Base-by-base conservation (phyloP, 2,888 invertebrate species). In the Parasteatoda lunata region DNA sequence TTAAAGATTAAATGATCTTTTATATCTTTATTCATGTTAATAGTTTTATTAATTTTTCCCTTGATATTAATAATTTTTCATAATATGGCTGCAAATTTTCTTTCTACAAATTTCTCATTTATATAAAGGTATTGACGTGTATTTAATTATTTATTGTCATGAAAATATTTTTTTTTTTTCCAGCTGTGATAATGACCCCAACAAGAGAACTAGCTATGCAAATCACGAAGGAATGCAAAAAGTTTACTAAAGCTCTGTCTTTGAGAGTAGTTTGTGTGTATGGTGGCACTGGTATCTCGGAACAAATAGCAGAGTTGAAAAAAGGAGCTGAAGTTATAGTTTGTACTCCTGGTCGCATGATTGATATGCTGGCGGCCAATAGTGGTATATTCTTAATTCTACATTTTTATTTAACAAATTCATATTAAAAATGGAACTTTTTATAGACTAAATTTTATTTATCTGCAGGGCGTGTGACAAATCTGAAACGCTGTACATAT, bases 331-430 rank as follows among this genome's bases (percentile, higher is more conserved):
- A 99, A 92, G 97, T 99, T 90, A 97, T 99, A 90, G 99, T 99
- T 0, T 99, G 99, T 91, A 99, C 99, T 0, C 99, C 99, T 0
- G 99, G 99, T 0, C 94, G 99, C 73, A 99, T 99, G 99, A 99
- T 99, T 89, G 99, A 99, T 92, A 99, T 99, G 98, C 92, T 99
- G 90, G 98, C 99, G 0, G 99, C 99, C 0, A 99, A 99, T 92
- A 97, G 96, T 71, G 99, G 98, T 89, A 88, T 82, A 90, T 88
- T 49, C 64, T 59, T 72, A 11, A 59, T 54, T 30, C 30, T 1
- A 1, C 2, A 30, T 30, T 1, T 30, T 72, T 65, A 54, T 64
- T 59, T 64, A 13, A 73, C 45, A 76, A 9, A 48, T 54, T 54
- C 64, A 13, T 5, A 54, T 7, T 51, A 11, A 3, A 45, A 48